phyloP scores from a whole-genome alignment of 92 coral and sea anemone species.

The Parazoanthus atlanticus region DNA sequence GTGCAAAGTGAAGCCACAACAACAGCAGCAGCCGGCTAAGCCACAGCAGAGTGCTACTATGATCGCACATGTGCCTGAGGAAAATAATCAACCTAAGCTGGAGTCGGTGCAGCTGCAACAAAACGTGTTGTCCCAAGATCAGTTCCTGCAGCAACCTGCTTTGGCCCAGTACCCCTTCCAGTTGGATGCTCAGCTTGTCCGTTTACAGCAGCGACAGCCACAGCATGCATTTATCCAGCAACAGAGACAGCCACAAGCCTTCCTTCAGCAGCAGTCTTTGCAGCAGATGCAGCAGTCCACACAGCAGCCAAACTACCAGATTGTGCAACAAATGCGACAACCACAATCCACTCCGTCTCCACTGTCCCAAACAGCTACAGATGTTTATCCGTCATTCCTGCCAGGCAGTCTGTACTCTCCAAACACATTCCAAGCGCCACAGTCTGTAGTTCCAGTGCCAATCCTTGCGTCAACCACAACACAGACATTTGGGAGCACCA shows the following conservation, averaged over 20 bases:
- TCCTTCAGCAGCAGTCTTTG: conserved; percentile 72
- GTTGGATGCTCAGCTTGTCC: conserved; percentile 63
- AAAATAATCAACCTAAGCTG: conserved; percentile 62
- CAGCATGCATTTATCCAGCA: conserved; percentile 48
- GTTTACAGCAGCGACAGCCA: conserved; percentile 75
- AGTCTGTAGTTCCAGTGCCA: conserved; percentile 78
- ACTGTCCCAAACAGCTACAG: conserved; percentile 83
- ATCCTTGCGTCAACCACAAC: conserved; percentile 83
- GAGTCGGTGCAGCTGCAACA: conserved; percentile 68
- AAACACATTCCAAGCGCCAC: conserved; percentile 79
- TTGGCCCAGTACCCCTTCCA: conserved; percentile 70
- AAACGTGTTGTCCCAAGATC: conserved; percentile 71
- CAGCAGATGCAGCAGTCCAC: conserved; percentile 81
- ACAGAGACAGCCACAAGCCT: conserved; percentile 47
- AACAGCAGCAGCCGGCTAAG: conserved; percentile 87
- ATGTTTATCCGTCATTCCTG: conserved; percentile 75
- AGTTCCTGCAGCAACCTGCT: conserved; percentile 68
- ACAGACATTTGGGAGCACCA: conserved; percentile 73
- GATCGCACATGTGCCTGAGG: conserved; percentile 62
- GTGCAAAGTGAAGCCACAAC: conserved; percentile 97
- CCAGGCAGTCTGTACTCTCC: conserved; percentile 80
- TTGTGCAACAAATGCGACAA: conserved; percentile 72
- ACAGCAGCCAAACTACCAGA: conserved; percentile 66
- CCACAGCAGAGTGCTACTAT: conserved; percentile 74
- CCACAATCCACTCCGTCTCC: conserved; percentile 87